Conservation (phyloP, 2,888 invertebrate species). For the Noctua fimbriata region DNA sequence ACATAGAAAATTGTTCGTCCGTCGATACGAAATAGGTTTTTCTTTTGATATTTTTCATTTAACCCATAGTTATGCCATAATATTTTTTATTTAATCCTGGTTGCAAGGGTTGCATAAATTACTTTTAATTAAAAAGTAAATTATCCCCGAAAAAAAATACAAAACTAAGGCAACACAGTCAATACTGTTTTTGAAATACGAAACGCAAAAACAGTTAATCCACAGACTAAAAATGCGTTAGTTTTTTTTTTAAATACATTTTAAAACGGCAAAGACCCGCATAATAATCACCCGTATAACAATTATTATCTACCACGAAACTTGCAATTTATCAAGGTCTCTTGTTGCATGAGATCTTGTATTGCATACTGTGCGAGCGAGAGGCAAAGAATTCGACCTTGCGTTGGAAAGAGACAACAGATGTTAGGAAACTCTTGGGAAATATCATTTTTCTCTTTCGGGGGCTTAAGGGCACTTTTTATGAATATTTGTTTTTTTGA, state of each 20-base stretch:
- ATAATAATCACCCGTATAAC: constrained; percentile 87
- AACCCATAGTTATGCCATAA: constrained; percentile 7
- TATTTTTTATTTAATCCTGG: not conserved
- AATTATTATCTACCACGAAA: constrained; percentile 90
- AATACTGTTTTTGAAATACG: constrained; percentile 29
- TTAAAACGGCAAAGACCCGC: constrained; percentile 78
- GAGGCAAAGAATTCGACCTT: constrained; percentile 82
- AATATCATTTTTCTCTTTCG: constrained; percentile 89
- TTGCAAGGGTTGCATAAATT: constrained; percentile 19
- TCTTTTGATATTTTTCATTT: constrained; percentile 9
- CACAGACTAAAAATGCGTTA: constrained; percentile 33
- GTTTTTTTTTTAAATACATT: constrained; percentile 59
- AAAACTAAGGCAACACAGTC: not conserved
- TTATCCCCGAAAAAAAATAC: constrained; percentile 2
- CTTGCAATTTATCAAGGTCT: constrained; percentile 90
- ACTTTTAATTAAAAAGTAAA: constrained; percentile 50
- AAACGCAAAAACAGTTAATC: constrained; percentile 19
- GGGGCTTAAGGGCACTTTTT: constrained; percentile 88
- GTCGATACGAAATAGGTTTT: constrained; percentile 70
- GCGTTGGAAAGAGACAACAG: constrained; percentile 82
- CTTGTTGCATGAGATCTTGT: constrained; percentile 89
- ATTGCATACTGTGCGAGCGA: constrained; percentile 87
- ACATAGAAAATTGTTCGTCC: constrained; percentile 84
- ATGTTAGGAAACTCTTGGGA: constrained; percentile 89
- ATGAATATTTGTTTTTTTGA: constrained; percentile 81